Conservation (phyloP, 2,113 vertebrate species). For the Siniperca chuatsi region DNA sequence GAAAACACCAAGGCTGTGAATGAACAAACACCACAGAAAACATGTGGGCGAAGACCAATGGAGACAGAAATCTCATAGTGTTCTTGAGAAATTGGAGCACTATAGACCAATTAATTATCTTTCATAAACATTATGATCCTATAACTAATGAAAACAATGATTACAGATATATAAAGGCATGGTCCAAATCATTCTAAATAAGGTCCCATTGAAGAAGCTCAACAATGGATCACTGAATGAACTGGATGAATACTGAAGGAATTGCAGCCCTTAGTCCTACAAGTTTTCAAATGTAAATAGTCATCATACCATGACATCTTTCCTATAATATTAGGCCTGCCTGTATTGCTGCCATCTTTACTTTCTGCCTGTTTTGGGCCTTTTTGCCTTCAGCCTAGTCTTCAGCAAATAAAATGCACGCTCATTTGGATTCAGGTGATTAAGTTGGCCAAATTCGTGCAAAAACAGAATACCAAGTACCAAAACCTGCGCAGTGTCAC, state of each 20-base stretch:
- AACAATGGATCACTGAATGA: too few relatives aligned
- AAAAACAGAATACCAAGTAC: background rate
- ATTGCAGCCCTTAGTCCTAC: background rate
- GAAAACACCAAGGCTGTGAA: background rate
- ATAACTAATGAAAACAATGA: background rate
- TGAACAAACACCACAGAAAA: conserved; percentile 1
- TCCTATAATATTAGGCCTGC: too few relatives aligned
- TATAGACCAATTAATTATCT: background rate
- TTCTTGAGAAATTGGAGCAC: background rate
- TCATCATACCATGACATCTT: background rate
- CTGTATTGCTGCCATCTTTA: background rate
- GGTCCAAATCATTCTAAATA: background rate
- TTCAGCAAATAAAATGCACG: background rate
- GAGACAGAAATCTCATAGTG: background rate
- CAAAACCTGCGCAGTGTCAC: background rate
- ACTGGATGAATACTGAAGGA: background rate
- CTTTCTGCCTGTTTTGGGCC: background rate
- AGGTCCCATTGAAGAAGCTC: background rate
- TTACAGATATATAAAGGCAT: background rate
- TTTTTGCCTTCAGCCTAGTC: background rate
- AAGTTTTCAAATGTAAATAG: background rate
- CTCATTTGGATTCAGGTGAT: background rate
- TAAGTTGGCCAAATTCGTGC: background rate
- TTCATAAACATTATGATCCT: background rate
- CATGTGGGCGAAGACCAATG: background rate